A percentile compares a stretch with the other conserved stretches of the same genome.
Evolutionary conservation across 2,797 vertebrate species (phyloP).

Genomic region (Adrianichthys oophorus): DNA sequence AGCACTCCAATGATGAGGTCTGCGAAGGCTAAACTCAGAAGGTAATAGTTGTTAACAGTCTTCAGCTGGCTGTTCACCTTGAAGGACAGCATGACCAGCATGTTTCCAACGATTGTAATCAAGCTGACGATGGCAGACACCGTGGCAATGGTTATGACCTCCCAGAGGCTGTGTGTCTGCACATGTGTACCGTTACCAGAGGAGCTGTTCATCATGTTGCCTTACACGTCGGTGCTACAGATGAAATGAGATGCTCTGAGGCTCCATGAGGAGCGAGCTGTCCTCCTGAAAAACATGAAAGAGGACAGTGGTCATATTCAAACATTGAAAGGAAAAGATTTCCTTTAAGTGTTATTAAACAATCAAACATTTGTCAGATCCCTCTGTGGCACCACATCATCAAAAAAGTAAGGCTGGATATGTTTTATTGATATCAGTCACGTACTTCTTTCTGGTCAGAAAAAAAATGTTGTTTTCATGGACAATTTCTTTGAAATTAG

Average conservation of each 20-base stretch:
- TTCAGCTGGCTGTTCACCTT: conserved; percentile 98
- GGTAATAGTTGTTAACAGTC: conserved; percentile 98
- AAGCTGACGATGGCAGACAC: conserved; percentile 92
- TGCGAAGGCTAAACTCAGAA: conserved; percentile 95
- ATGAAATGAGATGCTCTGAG: conserved; percentile 18
- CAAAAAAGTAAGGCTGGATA: too few relatives aligned
- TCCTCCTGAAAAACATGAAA: conserved; percentile 57
- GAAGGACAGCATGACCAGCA: conserved; percentile 95
- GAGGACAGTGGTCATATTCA: conserved; percentile 17
- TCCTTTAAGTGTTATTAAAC: too few relatives aligned
- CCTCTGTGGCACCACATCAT: too few relatives aligned
- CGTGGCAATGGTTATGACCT: conserved; percentile 89
- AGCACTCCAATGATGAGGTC: conserved; percentile 96
- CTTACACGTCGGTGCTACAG: conserved; percentile 14
- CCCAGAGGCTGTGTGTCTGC: conserved; percentile 82
- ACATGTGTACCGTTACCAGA: conserved; percentile 75
- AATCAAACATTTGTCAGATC: too few relatives aligned
- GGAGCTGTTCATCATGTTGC: conserved; percentile 82
- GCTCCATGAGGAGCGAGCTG: conserved; percentile 47
- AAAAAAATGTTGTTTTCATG: too few relatives aligned
- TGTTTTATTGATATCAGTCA: too few relatives aligned
- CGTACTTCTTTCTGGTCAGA: too few relatives aligned
- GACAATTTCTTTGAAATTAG: too few relatives aligned
- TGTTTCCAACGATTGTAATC: conserved; percentile 92
- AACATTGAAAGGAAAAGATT: too few relatives aligned